A percentile compares a stretch with the other conserved stretches of the same genome.
These are phyloP conservation scores for Conchocele bisecta DNA, from an alignment of 2,888 invertebrate species.

Conservation along the genomic window DNA sequence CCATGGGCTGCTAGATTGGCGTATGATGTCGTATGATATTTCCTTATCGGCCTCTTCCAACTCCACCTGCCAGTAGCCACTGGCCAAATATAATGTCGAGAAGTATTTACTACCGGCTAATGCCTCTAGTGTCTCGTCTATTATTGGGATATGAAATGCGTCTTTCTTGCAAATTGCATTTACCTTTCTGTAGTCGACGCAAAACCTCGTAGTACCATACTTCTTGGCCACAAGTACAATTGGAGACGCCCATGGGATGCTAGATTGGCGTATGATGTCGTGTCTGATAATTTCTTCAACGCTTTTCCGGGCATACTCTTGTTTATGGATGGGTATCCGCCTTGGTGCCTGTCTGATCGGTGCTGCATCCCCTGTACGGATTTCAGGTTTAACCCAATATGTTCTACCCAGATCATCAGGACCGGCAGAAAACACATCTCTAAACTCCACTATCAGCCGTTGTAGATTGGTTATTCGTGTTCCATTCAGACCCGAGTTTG, in stretches of 20 bases:
- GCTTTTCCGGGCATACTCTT: conserved; percentile 32
- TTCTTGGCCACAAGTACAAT: conserved; percentile 30
- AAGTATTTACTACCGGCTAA: conserved; percentile 33
- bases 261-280: conserved; percentile 36
- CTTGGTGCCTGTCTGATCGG: conserved; percentile 44
- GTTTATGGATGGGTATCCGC: conserved; percentile 28
- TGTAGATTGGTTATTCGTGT: too few relatives aligned
- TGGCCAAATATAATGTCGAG: conserved; percentile 36
- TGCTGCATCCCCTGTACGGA: conserved; percentile 35
- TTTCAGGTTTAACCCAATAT: conserved; percentile 37
- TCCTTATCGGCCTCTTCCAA: conserved; percentile 28
- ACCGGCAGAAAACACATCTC: too few relatives aligned
- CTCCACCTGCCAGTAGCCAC: conserved; percentile 48
- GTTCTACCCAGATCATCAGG: conserved; percentile 2
- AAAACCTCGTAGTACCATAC: conserved; percentile 38
- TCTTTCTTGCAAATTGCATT: conserved; percentile 41
- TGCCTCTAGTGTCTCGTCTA: conserved; percentile 36
- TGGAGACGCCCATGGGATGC: conserved; percentile 45
- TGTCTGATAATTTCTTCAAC: conserved; percentile 35
- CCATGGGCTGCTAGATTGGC: too few relatives aligned
- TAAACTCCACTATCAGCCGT: too few relatives aligned
- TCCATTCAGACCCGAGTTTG: too few relatives aligned
- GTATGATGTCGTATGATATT: too few relatives aligned
- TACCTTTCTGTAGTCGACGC: conserved; percentile 37
- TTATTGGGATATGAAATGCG: conserved; percentile 42